These are phyloP conservation scores for Synergus itoensis DNA, from an alignment of 2,888 invertebrate genomes.

Conservation along the genomic window DNA sequence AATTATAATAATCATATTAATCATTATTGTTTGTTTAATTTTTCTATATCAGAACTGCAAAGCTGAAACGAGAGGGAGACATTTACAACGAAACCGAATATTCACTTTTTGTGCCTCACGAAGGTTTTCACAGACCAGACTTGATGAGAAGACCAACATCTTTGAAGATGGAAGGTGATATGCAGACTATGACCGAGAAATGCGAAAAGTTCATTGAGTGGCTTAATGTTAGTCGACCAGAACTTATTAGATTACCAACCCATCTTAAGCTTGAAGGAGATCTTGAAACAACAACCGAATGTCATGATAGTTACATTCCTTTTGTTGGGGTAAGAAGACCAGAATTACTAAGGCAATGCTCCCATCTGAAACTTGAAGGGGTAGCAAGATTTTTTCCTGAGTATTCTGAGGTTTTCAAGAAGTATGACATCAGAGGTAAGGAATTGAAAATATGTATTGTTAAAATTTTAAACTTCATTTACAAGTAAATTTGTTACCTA, in stretches of 20 bases:
- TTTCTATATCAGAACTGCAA: slow-evolving; percentile 62
- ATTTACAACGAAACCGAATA: slow-evolving; percentile 77
- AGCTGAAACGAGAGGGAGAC: slow-evolving; percentile 68
- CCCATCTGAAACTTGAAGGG: slow-evolving; percentile 79
- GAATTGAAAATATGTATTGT: background rate
- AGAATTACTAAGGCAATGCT: slow-evolving; percentile 74
- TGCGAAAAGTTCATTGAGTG: slow-evolving; percentile 76
- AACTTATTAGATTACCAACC: slow-evolving; percentile 75
- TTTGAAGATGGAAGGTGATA: slow-evolving; percentile 79
- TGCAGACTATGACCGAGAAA: slow-evolving; percentile 78
- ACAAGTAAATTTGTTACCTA: slow-evolving; percentile 48
- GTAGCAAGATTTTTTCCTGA: slow-evolving; percentile 78
- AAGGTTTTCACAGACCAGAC: slow-evolving; percentile 76
- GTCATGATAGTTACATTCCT: slow-evolving; percentile 76
- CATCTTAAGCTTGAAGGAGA: slow-evolving; percentile 80
- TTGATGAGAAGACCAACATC: slow-evolving; percentile 77
- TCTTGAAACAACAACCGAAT: slow-evolving; percentile 77
- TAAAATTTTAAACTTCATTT: background rate
- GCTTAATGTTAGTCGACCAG: slow-evolving; percentile 75
- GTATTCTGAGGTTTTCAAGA: slow-evolving; percentile 75
- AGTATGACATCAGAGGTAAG: slow-evolving; percentile 63
- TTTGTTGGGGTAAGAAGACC: slow-evolving; percentile 77
- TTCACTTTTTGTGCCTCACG: slow-evolving; percentile 78
- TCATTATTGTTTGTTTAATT: slow-evolving; percentile 3
- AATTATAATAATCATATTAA: background rate